phyloP scores from a whole-genome alignment of 53 echinoderm and acorn worm genomes.

The Echinometra lucunter region DNA sequence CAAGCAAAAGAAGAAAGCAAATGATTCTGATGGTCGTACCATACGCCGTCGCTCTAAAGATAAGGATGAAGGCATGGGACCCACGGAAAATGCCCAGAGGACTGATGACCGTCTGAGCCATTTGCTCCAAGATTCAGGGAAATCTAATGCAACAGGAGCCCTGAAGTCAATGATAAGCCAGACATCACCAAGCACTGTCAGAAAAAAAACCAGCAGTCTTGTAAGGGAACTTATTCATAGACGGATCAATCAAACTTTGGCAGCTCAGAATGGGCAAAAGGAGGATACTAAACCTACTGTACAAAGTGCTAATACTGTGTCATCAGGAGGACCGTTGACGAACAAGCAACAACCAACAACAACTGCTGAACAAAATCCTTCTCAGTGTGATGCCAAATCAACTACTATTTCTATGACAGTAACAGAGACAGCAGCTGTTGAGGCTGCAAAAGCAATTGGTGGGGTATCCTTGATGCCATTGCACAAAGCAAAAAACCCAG shows the following conservation, averaged over 20 bases:
- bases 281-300: not conserved
- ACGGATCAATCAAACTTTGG: conserved; percentile 6
- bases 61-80: not conserved
- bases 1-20: conserved; percentile 1
- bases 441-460: conserved; percentile 36
- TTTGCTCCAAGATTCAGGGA: not conserved
- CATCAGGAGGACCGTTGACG: not conserved
- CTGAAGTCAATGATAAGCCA: not conserved
- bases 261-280: not conserved
- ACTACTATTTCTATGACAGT: conserved; percentile 18
- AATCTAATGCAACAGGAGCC: not conserved
- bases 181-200: not conserved
- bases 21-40: not conserved
- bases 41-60: not conserved
- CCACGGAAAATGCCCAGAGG: no score
- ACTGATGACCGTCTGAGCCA: not conserved
- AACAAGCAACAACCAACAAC: not conserved
- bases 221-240: not conserved
- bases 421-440: conserved; percentile 27
- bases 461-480: conserved; percentile 12
- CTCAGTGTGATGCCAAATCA: not conserved
- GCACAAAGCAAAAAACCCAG: not conserved
- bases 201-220: no score
- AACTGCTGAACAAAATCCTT: not conserved
- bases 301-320: not conserved